Base-by-base conservation (phyloP, 2,888 invertebrate genomes). In the Drosophila antonietae region DNA sequence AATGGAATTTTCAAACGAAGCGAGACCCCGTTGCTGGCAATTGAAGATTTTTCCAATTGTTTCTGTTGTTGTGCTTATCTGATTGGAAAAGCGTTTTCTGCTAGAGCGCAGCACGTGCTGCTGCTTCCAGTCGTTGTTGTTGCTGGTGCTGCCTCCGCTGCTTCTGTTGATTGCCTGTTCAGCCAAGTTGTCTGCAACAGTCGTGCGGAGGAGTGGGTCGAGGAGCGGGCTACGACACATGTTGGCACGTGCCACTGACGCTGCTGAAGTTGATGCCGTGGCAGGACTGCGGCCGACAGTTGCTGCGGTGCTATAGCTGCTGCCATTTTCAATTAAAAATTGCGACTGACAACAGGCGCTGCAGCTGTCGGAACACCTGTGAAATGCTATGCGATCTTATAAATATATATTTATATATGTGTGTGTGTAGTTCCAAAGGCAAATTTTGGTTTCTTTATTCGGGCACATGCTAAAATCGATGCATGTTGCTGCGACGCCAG, bases 291-390 rank as follows among this genome's bases (percentile, higher is more conserved):
- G 51, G 23, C 33, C 68, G 73, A 73, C 77, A 75, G 73, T 56
- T 73, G 74, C 64, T 74, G 74, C 58, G 72, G 66, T 55, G 73
- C 49, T 49, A n/a, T 10, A 28, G 49, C 31, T 33, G 78, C 71
- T 82, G 88, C 72, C 77, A 75, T 83, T 90, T 91, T 91, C 91
- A 91, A 91, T 91, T 91, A 92, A 91, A 91, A 90, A 82, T 57
- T 83, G 89, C 83, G 79, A 88, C 80, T 90, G 90, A 89, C 90
- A 91, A 90, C 92, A 91, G 91, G 90, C 47, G 14, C 84, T 83
- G 84, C 79, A 90, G 90, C 87, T 90, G 82, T 51, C 72, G 52
- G 3, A 35, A 66, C 85, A 85, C 77, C 89, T 83, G 89, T 68
- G 73, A 44, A 62, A 61, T 47, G 63, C 57, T 47, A 15, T 59